Percentiles rank a stretch among this genome's conserved stretches.
These are phyloP conservation scores for Endotricha flammealis DNA, from an alignment of 2,888 invertebrate genomes.

Conservation along the genomic window DNA sequence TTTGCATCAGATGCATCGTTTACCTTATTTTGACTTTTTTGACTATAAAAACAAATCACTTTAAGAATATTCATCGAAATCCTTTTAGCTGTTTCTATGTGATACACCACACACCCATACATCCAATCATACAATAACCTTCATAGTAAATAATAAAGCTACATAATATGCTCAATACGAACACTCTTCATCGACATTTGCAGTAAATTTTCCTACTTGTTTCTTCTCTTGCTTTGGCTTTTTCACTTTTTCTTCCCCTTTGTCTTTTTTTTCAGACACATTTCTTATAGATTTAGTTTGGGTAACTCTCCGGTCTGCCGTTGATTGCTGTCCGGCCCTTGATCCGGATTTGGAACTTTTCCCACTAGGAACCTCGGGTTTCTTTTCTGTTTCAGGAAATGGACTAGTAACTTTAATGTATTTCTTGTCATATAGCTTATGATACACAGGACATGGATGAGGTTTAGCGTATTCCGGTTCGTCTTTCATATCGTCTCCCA, in stretches of 20 bases:
- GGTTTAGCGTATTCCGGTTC: constrained; percentile 53
- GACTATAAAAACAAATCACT: no score
- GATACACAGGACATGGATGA: constrained; percentile 66
- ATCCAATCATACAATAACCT: no score
- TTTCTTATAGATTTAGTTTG: constrained; percentile 32
- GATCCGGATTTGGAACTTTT: constrained; percentile 39
- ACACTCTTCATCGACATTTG: constrained; percentile 38
- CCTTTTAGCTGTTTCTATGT: no score
- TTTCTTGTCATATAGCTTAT: constrained; percentile 60
- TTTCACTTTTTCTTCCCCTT: constrained; percentile 16
- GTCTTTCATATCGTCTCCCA: constrained; percentile 54
- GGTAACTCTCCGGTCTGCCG: constrained; percentile 13
- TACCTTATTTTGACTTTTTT: no score
- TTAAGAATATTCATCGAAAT: no score
- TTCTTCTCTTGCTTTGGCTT: constrained; percentile 34
- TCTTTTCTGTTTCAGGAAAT: constrained; percentile 48
- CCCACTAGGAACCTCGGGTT: constrained; percentile 27
- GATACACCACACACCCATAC: no score
- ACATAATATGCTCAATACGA: no score
- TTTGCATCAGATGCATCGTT: no score
- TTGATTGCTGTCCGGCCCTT: constrained; percentile 19
- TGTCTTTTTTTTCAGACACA: constrained; percentile 27
- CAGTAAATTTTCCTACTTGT: constrained; percentile 46
- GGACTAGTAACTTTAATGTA: constrained; percentile 46
- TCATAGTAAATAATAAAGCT: no score